phyloP scores from a whole-genome alignment of 2,113 vertebrate species.

The Notarius quadriscutis region DNA sequence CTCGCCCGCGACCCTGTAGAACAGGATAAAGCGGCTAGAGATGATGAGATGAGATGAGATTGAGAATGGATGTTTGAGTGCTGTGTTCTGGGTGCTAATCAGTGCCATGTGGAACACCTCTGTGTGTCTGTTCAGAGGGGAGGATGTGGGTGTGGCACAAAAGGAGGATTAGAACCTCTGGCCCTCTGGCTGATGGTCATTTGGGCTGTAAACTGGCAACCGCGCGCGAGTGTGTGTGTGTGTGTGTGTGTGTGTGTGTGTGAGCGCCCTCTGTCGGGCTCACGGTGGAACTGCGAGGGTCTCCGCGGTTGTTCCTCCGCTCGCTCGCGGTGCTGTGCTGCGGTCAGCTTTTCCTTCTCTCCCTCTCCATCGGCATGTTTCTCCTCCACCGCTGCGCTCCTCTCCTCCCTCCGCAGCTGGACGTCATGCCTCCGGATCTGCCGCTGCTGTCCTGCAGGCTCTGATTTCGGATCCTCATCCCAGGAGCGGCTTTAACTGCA shows the following conservation, averaged over 20 bases:
- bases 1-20: too few species aligned
- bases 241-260: not conserved
- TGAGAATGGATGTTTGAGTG: too few species aligned
- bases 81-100: too few species aligned
- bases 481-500: not conserved
- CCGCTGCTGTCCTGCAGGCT: not conserved
- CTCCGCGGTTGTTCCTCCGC: not conserved
- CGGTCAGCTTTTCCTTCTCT: constrained; percentile 16
- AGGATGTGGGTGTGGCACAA: too few species aligned
- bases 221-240: not conserved
- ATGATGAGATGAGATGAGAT: too few species aligned
- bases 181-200: too few species aligned
- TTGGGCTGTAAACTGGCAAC: not conserved
- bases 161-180: too few species aligned
- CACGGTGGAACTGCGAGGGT: not conserved
- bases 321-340: not conserved
- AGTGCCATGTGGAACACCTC: too few species aligned
- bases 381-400: constrained; percentile 1
- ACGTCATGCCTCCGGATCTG: constrained; percentile 34
- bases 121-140: too few species aligned
- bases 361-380: not conserved
- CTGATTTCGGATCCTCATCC: not conserved
- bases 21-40: too few species aligned
- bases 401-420: not conserved
- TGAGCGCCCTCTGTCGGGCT: not conserved